Evolutionary conservation across 2,888 invertebrate species (phyloP).

Genomic region (Morpho achilles): DNA sequence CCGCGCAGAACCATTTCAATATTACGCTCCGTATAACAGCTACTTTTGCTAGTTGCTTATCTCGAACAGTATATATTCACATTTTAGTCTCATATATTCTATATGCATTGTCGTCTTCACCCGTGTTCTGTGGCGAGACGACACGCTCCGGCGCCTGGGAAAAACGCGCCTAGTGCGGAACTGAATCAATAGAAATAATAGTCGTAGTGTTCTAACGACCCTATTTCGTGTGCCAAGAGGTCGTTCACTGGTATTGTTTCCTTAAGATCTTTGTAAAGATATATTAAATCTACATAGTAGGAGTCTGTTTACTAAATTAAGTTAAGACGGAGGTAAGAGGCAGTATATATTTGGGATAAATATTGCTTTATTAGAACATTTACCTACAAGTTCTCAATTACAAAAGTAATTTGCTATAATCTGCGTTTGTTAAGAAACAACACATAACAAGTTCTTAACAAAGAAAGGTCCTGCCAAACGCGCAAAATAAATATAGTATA

Average conservation of each 20-base stretch:
- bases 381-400: no score
- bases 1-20: no score
- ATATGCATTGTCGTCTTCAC: slow-evolving; percentile 5
- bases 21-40: not conserved
- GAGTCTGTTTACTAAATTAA: not conserved
- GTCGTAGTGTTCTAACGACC: slow-evolving; percentile 30
- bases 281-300: not conserved
- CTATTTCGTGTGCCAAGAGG: slow-evolving; percentile 39
- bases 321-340: not conserved
- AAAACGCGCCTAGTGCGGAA: slow-evolving; percentile 53
- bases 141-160: slow-evolving; percentile 65
- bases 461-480: no score
- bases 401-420: no score
- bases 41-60: not conserved
- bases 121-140: slow-evolving; percentile 37
- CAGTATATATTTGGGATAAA: no score
- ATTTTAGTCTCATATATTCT: slow-evolving; percentile 14
- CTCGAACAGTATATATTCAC: slow-evolving; percentile 1
- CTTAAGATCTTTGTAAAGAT: slow-evolving; percentile 14
- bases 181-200: slow-evolving; percentile 39
- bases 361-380: no score
- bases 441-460: no score
- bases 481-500: no score
- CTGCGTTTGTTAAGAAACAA: no score
- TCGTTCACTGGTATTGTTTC: slow-evolving; percentile 37